Conservation (phyloP, 1,140 invertebrate species). For the Drusus annulatus region DNA sequence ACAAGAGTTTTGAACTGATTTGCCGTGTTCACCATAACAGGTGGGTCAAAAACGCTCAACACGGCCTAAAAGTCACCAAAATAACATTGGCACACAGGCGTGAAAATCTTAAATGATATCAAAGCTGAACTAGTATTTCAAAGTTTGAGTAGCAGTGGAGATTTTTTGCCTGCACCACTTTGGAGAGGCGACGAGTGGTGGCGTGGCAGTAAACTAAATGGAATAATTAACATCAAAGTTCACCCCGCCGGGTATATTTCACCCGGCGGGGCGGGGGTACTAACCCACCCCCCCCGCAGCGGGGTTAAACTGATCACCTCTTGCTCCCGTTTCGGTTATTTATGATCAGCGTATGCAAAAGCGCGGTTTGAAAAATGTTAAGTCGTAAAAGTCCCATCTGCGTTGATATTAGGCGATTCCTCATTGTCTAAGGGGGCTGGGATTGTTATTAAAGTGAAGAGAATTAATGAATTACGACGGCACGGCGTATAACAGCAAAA, state of each 20-base stretch:
- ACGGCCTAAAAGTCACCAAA: no score
- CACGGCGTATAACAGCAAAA: slow-evolving; percentile 28
- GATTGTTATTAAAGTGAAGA: slow-evolving; percentile 55
- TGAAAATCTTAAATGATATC: neutral
- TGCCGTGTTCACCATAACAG: no score
- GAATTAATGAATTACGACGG: slow-evolving; percentile 48
- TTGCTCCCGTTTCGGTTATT: slow-evolving; percentile 52
- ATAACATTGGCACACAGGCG: no score
- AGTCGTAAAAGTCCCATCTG: slow-evolving; percentile 58
- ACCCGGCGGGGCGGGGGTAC: neutral
- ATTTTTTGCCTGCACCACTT: slow-evolving; percentile 42
- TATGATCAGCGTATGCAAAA: slow-evolving; percentile 57
- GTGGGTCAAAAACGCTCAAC: no score
- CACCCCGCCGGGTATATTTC: slow-evolving; percentile 41
- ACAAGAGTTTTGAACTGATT: no score
- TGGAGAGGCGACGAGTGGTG: slow-evolving; percentile 41
- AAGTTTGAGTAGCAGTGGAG: slow-evolving; percentile 10
- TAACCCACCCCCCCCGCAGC: slow-evolving; percentile 1
- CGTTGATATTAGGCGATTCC: slow-evolving; percentile 58
- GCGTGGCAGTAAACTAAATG: slow-evolving; percentile 48
- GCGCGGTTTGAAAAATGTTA: slow-evolving; percentile 55
- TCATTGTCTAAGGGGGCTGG: slow-evolving; percentile 52
- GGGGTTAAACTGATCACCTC: slow-evolving; percentile 39
- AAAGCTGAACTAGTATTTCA: neutral
- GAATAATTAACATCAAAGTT: slow-evolving; percentile 59